Conservation (phyloP, 2,888 invertebrate genomes). For the Chrysodeixis includens region DNA sequence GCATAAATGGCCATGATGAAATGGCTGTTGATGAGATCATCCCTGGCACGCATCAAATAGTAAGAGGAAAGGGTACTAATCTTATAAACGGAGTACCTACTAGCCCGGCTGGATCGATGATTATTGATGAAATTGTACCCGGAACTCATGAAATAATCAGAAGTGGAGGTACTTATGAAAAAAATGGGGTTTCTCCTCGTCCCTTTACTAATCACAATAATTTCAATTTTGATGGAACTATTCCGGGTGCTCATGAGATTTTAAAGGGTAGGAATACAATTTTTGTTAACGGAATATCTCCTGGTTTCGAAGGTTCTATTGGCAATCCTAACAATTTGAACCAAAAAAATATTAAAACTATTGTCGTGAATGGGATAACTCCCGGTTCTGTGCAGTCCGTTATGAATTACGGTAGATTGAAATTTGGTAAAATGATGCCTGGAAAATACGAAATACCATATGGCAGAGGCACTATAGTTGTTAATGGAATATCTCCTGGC, state of each 20-base stretch:
- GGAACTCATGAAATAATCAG: not conserved
- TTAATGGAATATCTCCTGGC: slow-evolving; percentile 18
- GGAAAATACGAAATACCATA: not conserved
- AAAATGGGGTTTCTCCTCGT: slow-evolving; percentile 19
- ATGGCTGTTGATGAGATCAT: not conserved
- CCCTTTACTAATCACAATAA: not conserved
- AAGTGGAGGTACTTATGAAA: not conserved
- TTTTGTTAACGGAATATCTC: not conserved
- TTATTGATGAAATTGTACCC: not conserved
- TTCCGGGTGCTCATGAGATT: not conserved
- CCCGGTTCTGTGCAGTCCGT: too few relatives aligned
- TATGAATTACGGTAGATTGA: too few relatives aligned
- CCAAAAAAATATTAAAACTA: not conserved
- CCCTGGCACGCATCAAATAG: not conserved
- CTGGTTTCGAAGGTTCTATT: not conserved
- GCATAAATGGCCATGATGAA: not conserved
- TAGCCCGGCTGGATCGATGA: not conserved
- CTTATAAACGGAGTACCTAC: slow-evolving; percentile 18
- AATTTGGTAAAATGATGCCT: not conserved
- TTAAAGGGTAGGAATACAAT: not conserved
- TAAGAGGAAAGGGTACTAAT: not conserved
- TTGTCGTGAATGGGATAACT: slow-evolving; percentile 18
- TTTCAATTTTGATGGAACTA: not conserved
- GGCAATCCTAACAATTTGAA: not conserved
- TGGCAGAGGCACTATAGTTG: not conserved